phyloP scores from a whole-genome alignment of 2,113 vertebrate genomes.

The Centropristis striata region DNA sequence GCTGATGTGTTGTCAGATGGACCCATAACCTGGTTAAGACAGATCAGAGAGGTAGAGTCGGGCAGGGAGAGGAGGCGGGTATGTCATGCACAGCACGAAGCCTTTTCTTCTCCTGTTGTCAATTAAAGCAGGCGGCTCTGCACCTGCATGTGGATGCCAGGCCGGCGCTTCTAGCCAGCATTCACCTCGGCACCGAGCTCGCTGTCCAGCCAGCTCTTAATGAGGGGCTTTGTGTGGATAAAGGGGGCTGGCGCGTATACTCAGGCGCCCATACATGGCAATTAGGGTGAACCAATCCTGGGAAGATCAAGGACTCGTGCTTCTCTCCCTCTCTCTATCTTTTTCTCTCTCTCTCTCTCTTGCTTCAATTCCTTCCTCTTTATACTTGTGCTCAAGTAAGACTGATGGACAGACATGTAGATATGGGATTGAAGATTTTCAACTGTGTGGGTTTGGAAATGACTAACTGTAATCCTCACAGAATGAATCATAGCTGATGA shows the following conservation, averaged over 20 bases:
- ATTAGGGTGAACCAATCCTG: conserved; percentile 72
- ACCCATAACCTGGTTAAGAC: conserved; percentile 63
- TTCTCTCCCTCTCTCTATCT: conserved; percentile 10
- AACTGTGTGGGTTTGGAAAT: conserved; percentile 41
- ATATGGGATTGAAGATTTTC: conserved; percentile 50
- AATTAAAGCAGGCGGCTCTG: conserved; percentile 75
- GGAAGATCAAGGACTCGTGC: conserved; percentile 55
- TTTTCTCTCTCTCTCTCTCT: neutral
- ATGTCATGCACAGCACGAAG: conserved; percentile 64
- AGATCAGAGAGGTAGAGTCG: conserved; percentile 52
- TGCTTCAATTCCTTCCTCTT: conserved; percentile 10
- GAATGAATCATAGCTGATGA: conserved; percentile 51
- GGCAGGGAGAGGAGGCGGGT: conserved; percentile 27
- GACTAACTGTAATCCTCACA: conserved; percentile 53
- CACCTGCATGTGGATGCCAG: conserved; percentile 76
- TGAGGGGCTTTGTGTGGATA: conserved; percentile 81
- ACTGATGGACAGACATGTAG: conserved; percentile 53
- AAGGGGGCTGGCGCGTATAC: conserved; percentile 64
- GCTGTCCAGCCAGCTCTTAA: conserved; percentile 77
- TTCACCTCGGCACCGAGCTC: conserved; percentile 67
- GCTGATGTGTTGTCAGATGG: conserved; percentile 62
- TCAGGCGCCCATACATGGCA: conserved; percentile 67
- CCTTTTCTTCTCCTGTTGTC: conserved; percentile 72
- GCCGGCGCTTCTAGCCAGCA: conserved; percentile 54
- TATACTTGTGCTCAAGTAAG: conserved; percentile 48